Conservation (phyloP, 1,140 invertebrate species). For the Phymastichus coffea region DNA sequence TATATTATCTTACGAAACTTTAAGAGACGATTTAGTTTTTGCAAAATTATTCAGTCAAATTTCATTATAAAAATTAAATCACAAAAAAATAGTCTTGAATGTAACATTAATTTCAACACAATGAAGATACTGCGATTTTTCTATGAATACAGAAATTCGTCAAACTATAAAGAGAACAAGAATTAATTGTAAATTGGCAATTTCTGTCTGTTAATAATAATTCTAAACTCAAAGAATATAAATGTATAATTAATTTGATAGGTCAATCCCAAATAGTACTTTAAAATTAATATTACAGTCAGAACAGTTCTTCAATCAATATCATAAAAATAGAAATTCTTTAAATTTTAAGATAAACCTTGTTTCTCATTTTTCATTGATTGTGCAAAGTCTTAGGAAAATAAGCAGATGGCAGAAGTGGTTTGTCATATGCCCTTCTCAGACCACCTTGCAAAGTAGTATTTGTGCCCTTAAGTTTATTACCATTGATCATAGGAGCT, state of each 20-base stretch:
- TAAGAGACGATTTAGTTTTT: conserved; percentile 8
- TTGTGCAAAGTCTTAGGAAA: conserved; percentile 48
- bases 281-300: neutral
- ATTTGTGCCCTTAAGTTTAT: conserved; percentile 40
- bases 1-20: conserved; percentile 9
- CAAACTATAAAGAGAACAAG: too few relatives aligned
- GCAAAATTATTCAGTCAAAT: neutral
- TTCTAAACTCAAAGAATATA: too few relatives aligned
- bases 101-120: neutral
- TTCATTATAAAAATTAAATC: conserved; percentile 4
- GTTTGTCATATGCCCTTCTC: conserved; percentile 47
- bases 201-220: too few relatives aligned
- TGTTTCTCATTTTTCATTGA: conserved; percentile 29
- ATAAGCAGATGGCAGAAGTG: conserved; percentile 48
- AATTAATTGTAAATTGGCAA: too few relatives aligned
- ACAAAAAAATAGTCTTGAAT: neutral
- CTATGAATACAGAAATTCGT: too few relatives aligned
- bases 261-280: neutral
- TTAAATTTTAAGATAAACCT: conserved; percentile 24
- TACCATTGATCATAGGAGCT: conserved; percentile 34
- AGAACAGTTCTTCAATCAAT: neutral
- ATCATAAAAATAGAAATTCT: neutral
- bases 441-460: conserved; percentile 46
- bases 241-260: too few relatives aligned
- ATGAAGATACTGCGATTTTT: too few relatives aligned